Base-by-base conservation (phyloP, 2,113 vertebrate species). In the Phaethon lepturus region DNA sequence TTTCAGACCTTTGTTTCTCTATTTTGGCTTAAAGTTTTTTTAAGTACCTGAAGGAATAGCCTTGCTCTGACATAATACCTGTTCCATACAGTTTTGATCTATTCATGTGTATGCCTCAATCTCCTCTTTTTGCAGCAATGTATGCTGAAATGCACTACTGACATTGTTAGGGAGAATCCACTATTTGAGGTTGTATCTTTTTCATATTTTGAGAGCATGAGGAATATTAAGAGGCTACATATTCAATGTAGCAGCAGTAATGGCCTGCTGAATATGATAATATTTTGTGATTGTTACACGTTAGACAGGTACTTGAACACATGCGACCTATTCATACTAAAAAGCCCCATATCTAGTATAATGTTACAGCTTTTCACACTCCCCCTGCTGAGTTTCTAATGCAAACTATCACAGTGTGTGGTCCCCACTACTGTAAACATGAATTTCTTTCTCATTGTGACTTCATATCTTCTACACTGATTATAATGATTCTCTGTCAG, bases 361-460 rank as follows among this genome's bases (percentile, higher is more conserved):
- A 93, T 64, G 95, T 90, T 97, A 73, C 78, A 96, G 93, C 91
- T 97, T 97, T 97, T 95, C 95, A 90, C 66, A 86, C 68, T 78
- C 47, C 52, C 88, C 97, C 98, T 97, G 98, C 98, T 98, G 98
- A 86, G 97, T 93, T 97, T 96, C 97, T 98, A 97, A 98, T 98
- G 97, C 98, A 98, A 98, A 98, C 96, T 91, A 91, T 97, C 98
- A 86, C 98, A 98, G 98, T 98, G 96, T 98, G 98, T 95, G 97
- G 97, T 98, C 97, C 40, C 50, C 76, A 66, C 73, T 97, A 96
- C 96, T 96, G 90, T 98, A 98, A 98, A 98, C 97, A 98, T 79
- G 75, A 97, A 97, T 97, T 98, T 93, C 53, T 94, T 94, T 96
- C 95, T 98, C 68, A 88, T 98, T 97, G 96, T 98, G 97, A 97